Evolutionary conservation across 30 jellyfish, hydroid and myxozoan species (phyloP).

Genomic region (Chrysaora quinquecirrha): DNA sequence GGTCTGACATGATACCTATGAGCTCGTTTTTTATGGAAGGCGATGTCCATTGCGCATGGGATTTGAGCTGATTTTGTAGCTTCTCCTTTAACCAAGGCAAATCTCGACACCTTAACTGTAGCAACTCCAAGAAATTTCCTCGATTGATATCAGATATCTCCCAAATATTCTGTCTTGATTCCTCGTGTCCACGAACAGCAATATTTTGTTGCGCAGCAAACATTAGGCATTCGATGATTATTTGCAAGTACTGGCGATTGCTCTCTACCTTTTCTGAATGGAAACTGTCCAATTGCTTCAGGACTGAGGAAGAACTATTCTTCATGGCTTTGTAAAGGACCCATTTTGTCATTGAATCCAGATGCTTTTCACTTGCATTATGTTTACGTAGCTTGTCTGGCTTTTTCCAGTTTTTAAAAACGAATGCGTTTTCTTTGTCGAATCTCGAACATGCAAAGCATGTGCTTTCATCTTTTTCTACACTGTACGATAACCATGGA

Average conservation of each 20-base stretch:
- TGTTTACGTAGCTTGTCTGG: conserved; percentile 18
- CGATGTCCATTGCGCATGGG: conserved; percentile 36
- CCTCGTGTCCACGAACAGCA: conserved; percentile 25
- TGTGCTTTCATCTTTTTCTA: conserved; percentile 13
- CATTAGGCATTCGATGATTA: conserved; percentile 28
- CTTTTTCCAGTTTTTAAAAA: conserved; percentile 8
- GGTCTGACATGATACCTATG: conserved; percentile 17
- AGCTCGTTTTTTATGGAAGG: conserved; percentile 9
- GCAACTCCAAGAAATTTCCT: conserved; percentile 35
- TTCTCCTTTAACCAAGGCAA: conserved; percentile 29
- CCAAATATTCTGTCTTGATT: background rate
- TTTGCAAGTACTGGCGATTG: conserved; percentile 7
- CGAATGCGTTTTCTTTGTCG: conserved; percentile 20
- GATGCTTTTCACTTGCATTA: conserved; percentile 21
- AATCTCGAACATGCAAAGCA: conserved; percentile 31
- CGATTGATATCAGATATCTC: conserved; percentile 2
- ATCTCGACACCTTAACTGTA: conserved; percentile 32
- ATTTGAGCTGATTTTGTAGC: conserved; percentile 5
- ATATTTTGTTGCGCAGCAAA: conserved; percentile 33
- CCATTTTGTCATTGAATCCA: too few relatives aligned
- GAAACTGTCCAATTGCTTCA: too few relatives aligned
- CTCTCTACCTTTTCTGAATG: background rate
- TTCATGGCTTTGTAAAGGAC: too few relatives aligned
- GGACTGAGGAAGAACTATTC: too few relatives aligned
- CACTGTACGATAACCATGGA: conserved; percentile 31